A percentile compares a stretch with the other conserved stretches of the same genome.
phyloP scores from a whole-genome alignment of 2,888 invertebrate species.

The Apantesis nais region DNA sequence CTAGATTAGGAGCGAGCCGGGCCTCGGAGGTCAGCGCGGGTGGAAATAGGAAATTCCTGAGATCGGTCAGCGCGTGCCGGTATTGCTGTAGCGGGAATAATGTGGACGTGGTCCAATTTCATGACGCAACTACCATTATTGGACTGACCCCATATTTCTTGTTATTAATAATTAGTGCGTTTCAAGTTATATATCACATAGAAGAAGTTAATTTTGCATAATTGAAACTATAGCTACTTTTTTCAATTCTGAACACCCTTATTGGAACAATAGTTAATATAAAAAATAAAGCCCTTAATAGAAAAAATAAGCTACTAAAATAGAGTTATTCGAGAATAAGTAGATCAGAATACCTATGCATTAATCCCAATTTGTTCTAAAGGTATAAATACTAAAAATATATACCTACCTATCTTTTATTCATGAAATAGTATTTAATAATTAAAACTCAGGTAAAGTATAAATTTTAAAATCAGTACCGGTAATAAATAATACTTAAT shows the following conservation, averaged over 20 bases:
- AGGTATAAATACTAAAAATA: background rate
- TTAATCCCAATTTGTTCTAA: too few species aligned
- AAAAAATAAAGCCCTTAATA: too few species aligned
- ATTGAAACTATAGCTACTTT: background rate
- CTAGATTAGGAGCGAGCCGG: slow-evolving; percentile 73
- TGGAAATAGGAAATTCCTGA: slow-evolving; percentile 63
- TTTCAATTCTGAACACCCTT: background rate
- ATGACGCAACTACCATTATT: slow-evolving; percentile 19
- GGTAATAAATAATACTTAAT: background rate
- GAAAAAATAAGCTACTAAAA: background rate
- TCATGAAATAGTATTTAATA: background rate
- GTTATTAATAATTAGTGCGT: background rate
- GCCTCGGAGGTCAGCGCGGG: slow-evolving; percentile 53
- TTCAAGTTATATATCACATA: background rate
- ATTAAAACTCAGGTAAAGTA: background rate
- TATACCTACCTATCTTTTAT: background rate
- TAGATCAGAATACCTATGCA: background rate
- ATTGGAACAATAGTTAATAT: too few species aligned
- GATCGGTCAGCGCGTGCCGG: slow-evolving; percentile 47
- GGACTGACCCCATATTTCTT: background rate
- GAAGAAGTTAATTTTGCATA: background rate
- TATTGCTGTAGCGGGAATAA: slow-evolving; percentile 40
- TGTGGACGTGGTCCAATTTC: slow-evolving; percentile 39
- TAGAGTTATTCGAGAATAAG: background rate
- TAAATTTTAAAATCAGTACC: background rate